phyloP scores from a whole-genome alignment of 2,888 invertebrate species.

The Malthinus seriepunctatus region DNA sequence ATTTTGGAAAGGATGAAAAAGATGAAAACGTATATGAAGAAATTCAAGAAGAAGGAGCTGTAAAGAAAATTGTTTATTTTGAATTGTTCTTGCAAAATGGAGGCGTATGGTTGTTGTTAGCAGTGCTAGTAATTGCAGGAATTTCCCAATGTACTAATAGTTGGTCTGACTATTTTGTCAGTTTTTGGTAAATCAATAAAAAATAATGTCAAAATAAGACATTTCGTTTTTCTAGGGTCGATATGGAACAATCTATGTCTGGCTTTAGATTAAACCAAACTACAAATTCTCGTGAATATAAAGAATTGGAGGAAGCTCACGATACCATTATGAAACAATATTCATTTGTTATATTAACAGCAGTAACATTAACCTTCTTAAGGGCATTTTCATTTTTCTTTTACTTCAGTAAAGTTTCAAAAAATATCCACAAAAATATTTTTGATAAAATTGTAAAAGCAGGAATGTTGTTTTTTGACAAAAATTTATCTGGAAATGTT shows the following conservation, averaged over 20 bases:
- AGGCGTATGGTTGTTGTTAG: slow-evolving; percentile 32
- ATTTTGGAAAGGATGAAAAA: neutral
- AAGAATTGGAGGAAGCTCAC: slow-evolving; percentile 1
- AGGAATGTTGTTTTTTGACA: slow-evolving; percentile 22
- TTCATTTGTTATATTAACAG: slow-evolving; percentile 34
- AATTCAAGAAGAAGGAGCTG: slow-evolving; percentile 35
- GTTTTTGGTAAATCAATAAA: slow-evolving; percentile 13
- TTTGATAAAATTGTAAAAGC: slow-evolving; percentile 26
- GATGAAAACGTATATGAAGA: slow-evolving; percentile 32
- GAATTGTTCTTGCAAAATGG: slow-evolving; percentile 37
- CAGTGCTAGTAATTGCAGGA: slow-evolving; percentile 26
- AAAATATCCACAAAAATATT: slow-evolving; percentile 27
- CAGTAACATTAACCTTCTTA: slow-evolving; percentile 36
- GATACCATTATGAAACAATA: slow-evolving; percentile 36
- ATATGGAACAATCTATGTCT: slow-evolving; percentile 23
- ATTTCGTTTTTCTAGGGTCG: slow-evolving; percentile 30
- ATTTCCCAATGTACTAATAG: slow-evolving; percentile 31
- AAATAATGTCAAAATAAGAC: neutral
- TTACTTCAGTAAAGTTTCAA: slow-evolving; percentile 23
- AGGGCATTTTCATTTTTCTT: slow-evolving; percentile 32
- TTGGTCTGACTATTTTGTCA: slow-evolving; percentile 35
- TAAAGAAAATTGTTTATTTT: slow-evolving; percentile 34
- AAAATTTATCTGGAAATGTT: slow-evolving; percentile 27
- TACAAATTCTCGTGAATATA: slow-evolving; percentile 13
- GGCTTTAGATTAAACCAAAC: slow-evolving; percentile 7